Conservation (phyloP, 2,113 vertebrate species). For the Suncus etruscus region DNA sequence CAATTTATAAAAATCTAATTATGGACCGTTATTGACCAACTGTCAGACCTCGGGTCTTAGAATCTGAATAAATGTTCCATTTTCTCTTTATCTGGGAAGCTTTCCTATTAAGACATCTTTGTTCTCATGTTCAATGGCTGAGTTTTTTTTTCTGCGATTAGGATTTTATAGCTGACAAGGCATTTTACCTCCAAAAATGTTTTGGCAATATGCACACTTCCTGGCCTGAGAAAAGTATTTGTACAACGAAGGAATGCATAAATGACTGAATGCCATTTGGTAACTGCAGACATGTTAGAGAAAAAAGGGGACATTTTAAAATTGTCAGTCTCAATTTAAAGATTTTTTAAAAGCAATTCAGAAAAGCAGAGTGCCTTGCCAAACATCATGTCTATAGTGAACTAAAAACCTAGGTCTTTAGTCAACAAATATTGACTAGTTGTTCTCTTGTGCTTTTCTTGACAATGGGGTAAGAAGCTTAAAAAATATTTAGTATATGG, state of each 20-base stretch:
- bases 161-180: neutral
- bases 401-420: neutral
- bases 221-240: neutral
- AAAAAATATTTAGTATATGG: neutral
- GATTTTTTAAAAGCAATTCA: neutral
- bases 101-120: slow-evolving; percentile 37
- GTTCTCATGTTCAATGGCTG: neutral
- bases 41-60: slow-evolving; percentile 4
- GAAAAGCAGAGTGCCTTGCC: neutral
- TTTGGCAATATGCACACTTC: neutral
- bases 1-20: slow-evolving; percentile 39
- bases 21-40: slow-evolving; percentile 22
- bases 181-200: neutral
- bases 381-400: neutral
- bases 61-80: slow-evolving; percentile 17
- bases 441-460: neutral
- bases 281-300: neutral
- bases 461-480: neutral
- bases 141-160: neutral
- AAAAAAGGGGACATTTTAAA: neutral
- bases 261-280: neutral
- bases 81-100: neutral
- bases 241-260: neutral
- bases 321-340: slow-evolving; percentile 1
- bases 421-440: neutral